These are phyloP conservation scores for Drosophila melanogaster DNA, from an alignment of 1,140 invertebrate species.

Conservation along the genomic window Release_6_plus_ISO1_MT NT_037436.4:6048501-6049000, in stretches of 20 bases:
- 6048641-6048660: conserved; percentile 1
- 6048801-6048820: conserved; percentile 39
- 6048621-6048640: not conserved
- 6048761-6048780: conserved; percentile 21
- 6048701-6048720: conserved; percentile 75
- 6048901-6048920: conserved; percentile 82
- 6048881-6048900: conserved; percentile 82
- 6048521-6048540: too few relatives aligned
- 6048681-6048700: conserved; percentile 28
- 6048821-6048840: conserved; percentile 30
- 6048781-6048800: conserved; percentile 56
- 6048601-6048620: too few relatives aligned
- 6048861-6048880: conserved; percentile 65
- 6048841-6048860: conserved; percentile 40
- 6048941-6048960: conserved; percentile 57
- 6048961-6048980: conserved; percentile 44
- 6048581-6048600: too few relatives aligned
- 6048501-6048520: too few relatives aligned
- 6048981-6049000: conserved; percentile 59
- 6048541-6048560: too few relatives aligned
- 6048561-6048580: too few relatives aligned
- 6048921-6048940: conserved; percentile 83
- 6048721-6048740: conserved; percentile 55
- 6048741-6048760: conserved; percentile 22
- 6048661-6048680: conserved; percentile 22